Evolutionary conservation across 2,888 invertebrate species (phyloP).

Genomic region (Elysia crispata): DNA sequence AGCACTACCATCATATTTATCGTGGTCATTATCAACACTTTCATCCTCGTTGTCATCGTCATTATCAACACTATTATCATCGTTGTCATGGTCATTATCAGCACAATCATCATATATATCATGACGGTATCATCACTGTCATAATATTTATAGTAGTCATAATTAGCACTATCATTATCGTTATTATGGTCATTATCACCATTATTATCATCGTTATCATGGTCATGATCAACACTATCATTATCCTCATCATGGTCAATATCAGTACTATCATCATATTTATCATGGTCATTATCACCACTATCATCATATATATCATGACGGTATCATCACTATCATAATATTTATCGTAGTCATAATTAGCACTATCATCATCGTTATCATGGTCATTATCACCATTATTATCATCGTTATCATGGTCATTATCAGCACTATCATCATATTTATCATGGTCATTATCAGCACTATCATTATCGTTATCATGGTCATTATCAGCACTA

Average conservation of each 20-base stretch:
- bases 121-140: background rate
- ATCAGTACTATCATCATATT: background rate
- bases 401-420: constrained; percentile 19
- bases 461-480: background rate
- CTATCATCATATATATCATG: no score
- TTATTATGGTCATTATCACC: constrained; percentile 6
- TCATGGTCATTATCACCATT: constrained; percentile 2
- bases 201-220: constrained; percentile 25
- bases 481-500: constrained; percentile 13
- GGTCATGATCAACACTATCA: constrained; percentile 5
- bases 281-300: background rate
- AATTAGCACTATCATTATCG: no score
- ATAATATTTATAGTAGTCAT: no score
- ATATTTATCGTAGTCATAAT: background rate
- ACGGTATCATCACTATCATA: background rate
- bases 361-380: background rate
- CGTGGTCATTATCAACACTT: no score
- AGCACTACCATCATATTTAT: no score
- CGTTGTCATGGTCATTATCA: no score
- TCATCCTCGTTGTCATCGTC: no score
- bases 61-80: no score
- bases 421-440: constrained; percentile 15
- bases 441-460: background rate
- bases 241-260: constrained; percentile 15
- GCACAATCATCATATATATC: no score